A percentile compares a stretch with the other conserved stretches of the same genome.
Conservation (phyloP, 2,113 vertebrate genomes). For the Macrotis lagotis region DNA sequence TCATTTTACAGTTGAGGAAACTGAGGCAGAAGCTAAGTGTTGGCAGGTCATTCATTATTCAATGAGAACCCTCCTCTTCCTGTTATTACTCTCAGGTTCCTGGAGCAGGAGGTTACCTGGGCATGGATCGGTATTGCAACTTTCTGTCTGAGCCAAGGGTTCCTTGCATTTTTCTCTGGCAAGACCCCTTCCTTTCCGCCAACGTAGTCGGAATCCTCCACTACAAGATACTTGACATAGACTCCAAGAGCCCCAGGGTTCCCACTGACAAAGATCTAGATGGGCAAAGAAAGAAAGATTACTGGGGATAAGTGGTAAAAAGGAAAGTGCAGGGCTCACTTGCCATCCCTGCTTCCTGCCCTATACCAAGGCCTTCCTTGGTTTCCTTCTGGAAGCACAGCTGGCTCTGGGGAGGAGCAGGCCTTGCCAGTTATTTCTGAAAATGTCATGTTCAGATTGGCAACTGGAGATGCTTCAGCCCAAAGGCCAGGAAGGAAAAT, state of each 20-base stretch:
- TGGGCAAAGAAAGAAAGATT: neutral
- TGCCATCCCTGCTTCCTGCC: neutral
- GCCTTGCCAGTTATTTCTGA: no score
- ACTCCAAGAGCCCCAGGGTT: conserved; percentile 89
- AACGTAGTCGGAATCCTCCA: conserved; percentile 88
- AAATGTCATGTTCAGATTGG: neutral
- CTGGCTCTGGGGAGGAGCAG: no score
- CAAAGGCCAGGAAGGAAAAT: neutral
- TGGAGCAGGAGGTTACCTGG: conserved; percentile 83
- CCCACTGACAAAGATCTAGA: conserved; percentile 89
- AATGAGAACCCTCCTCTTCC: neutral
- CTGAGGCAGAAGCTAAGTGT: neutral
- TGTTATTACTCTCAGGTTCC: neutral
- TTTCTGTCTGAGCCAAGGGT: conserved; percentile 88
- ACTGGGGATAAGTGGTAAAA: conserved; percentile 48
- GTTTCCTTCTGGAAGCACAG: neutral
- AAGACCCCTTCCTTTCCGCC: conserved; percentile 77
- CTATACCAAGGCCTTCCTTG: neutral
- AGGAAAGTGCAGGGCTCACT: neutral
- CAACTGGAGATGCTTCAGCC: no score
- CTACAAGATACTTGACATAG: conserved; percentile 89
- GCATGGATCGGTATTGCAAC: conserved; percentile 89
- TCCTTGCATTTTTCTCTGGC: conserved; percentile 77
- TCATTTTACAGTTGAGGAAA: neutral
- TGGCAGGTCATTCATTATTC: no score